Conservation (phyloP, 1,140 invertebrate species). For the Battus philenor region DNA sequence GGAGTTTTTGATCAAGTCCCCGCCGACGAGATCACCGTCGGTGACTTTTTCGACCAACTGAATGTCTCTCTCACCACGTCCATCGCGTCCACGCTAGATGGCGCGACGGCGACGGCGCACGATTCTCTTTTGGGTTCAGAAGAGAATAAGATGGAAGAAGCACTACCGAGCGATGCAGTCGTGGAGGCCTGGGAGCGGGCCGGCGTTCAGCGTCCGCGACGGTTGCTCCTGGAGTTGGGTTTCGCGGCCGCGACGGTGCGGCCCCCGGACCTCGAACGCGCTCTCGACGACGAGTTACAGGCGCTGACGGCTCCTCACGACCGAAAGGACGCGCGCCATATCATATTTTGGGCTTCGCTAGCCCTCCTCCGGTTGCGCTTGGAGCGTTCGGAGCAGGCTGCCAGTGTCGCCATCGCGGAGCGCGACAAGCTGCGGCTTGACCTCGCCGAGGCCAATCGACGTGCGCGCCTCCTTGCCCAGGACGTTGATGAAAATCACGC, state of each 20-base stretch:
- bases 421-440: conserved; percentile 87
- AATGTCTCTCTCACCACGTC: conserved; percentile 44
- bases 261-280: conserved; percentile 81
- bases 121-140: conserved; percentile 2
- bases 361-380: conserved; percentile 46
- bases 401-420: conserved; percentile 47
- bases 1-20: conserved; percentile 40
- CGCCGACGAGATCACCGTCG: conserved; percentile 44
- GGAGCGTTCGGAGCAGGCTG: conserved; percentile 27
- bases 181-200: conserved; percentile 85
- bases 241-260: conserved; percentile 81
- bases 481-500: conserved; percentile 94
- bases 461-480: conserved; percentile 86
- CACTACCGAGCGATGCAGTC: conserved; percentile 72
- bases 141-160: conserved; percentile 29
- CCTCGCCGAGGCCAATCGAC: conserved; percentile 86
- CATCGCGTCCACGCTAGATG: conserved; percentile 36
- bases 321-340: conserved; percentile 32
- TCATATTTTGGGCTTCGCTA: conserved; percentile 48
- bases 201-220: conserved; percentile 79
- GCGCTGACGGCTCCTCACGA: conserved; percentile 57
- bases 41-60: conserved; percentile 57
- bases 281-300: conserved; percentile 85
- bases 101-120: background rate
- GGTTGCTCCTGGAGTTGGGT: conserved; percentile 82